These are phyloP conservation scores for Acestrorhynchus altus DNA, from an alignment of 2,797 vertebrate genomes.

Conservation along the genomic window DNA sequence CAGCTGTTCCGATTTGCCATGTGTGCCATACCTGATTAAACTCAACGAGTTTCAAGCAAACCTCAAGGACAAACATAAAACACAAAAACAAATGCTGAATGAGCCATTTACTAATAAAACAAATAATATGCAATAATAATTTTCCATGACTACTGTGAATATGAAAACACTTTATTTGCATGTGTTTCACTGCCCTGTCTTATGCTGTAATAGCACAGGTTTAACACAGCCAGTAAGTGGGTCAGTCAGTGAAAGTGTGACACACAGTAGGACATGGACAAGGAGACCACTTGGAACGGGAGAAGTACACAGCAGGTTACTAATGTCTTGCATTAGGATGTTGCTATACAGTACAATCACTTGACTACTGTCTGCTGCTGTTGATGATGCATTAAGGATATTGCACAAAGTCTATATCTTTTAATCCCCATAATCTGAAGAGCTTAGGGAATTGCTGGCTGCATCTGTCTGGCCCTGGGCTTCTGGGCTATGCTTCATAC, in stretches of 20 bases:
- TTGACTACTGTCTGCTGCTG: constrained; percentile 23
- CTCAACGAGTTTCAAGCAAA: too few relatives aligned
- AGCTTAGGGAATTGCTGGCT: constrained; percentile 53
- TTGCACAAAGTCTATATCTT: constrained; percentile 56
- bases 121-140: background rate
- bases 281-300: constrained; percentile 2
- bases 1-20: too few relatives aligned
- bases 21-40: too few relatives aligned
- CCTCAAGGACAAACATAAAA: too few relatives aligned
- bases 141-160: background rate
- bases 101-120: too few relatives aligned
- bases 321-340: constrained; percentile 20
- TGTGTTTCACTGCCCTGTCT: constrained; percentile 17
- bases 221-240: constrained; percentile 28
- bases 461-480: constrained; percentile 54
- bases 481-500: constrained; percentile 41
- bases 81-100: too few relatives aligned
- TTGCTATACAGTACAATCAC: background rate
- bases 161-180: background rate
- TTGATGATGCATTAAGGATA: constrained; percentile 52
- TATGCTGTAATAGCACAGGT: constrained; percentile 15
- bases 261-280: constrained; percentile 14
- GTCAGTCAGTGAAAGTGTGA: constrained; percentile 27
- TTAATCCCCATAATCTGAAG: constrained; percentile 63
- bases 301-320: constrained; percentile 15